Conservation (phyloP, 2,888 invertebrate species). For the Dromius quadrimaculatus region DNA sequence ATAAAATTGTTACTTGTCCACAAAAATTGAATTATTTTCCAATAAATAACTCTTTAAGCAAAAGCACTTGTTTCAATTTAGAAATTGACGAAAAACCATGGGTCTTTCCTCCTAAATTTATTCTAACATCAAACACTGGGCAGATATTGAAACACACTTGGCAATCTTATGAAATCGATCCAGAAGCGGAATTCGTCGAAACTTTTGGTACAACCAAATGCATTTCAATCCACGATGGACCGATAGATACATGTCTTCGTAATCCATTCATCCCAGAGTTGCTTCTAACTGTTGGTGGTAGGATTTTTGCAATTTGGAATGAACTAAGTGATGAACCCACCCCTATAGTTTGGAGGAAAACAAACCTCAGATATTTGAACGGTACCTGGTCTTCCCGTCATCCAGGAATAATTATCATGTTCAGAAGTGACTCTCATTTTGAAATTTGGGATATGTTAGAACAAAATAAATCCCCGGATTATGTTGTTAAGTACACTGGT, state of each 20-base stretch:
- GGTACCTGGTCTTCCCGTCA: constrained; percentile 83
- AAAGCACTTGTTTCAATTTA: constrained; percentile 30
- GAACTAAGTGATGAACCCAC: constrained; percentile 67
- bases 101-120: constrained; percentile 13
- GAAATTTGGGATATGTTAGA: constrained; percentile 86
- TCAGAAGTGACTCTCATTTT: constrained; percentile 79
- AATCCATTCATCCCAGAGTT: constrained; percentile 75
- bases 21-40: constrained; percentile 6
- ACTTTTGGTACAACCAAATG: constrained; percentile 57
- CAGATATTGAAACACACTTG: constrained; percentile 69
- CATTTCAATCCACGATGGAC: constrained; percentile 76
- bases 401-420: constrained; percentile 78
- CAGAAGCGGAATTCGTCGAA: constrained; percentile 74
- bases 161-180: constrained; percentile 77
- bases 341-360: constrained; percentile 78
- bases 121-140: constrained; percentile 58
- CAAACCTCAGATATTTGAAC: constrained; percentile 71
- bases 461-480: constrained; percentile 65
- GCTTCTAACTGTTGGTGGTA: constrained; percentile 80
- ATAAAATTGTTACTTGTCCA: background rate
- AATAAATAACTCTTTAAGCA: constrained; percentile 4
- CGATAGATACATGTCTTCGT: constrained; percentile 71
- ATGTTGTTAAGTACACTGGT: constrained; percentile 20
- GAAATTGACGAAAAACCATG: background rate
- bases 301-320: constrained; percentile 81